Conservation (phyloP, 1,140 invertebrate genomes). For the Calephelis virginiensis region DNA sequence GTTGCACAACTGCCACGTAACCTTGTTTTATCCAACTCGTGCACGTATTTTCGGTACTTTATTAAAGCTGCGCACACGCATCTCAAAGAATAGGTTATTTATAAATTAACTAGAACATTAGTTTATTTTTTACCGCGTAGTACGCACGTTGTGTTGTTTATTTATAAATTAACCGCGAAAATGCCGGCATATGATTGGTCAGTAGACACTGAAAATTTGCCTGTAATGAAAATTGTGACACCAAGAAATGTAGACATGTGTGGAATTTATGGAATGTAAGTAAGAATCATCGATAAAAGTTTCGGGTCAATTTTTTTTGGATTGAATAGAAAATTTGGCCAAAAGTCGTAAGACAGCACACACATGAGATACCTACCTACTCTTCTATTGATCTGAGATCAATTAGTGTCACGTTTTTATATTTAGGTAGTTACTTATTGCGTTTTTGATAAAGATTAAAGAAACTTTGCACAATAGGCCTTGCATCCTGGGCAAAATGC, state of each 20-base stretch:
- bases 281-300: conserved; percentile 20
- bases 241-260: conserved; percentile 60
- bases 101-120: not conserved
- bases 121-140: conserved; percentile 15
- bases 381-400: too few species aligned
- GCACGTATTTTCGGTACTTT: not conserved
- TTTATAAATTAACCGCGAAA: conserved; percentile 24
- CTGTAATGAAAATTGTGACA: conserved; percentile 66
- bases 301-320: too few species aligned
- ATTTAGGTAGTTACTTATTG: too few species aligned
- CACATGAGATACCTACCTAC: too few species aligned
- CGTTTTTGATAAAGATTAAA: too few species aligned
- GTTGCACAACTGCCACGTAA: too few species aligned
- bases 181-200: conserved; percentile 61
- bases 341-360: too few species aligned
- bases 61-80: conserved; percentile 4
- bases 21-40: not conserved
- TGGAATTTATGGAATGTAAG: conserved; percentile 68
- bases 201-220: conserved; percentile 60
- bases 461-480: too few species aligned
- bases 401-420: too few species aligned
- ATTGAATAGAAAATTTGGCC: too few species aligned
- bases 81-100: conserved; percentile 11
- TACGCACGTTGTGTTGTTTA: conserved; percentile 7
- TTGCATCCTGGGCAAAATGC: too few species aligned